Base-by-base conservation (phyloP, 2,888 invertebrate species). In the Tachina grossa region DNA sequence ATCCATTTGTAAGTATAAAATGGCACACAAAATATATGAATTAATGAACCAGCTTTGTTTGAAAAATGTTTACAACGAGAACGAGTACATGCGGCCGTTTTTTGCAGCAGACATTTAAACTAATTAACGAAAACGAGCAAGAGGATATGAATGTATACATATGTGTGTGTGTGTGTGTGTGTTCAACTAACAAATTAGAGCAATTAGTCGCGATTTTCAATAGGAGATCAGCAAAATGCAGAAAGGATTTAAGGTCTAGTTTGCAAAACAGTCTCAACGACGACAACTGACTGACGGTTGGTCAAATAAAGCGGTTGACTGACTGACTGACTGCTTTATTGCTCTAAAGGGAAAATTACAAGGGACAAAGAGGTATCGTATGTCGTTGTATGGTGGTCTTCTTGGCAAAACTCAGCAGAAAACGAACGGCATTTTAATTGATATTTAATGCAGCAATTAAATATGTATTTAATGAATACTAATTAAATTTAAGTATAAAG, bases 401-500 rank as follows among this genome's bases (percentile, higher is more conserved):
- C 78, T 74, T 49, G 43, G 72, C 66, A 53, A 22, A 55, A 39
- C 43, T 65, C 16, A 68, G 11, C 69, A 84, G 53, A 72, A 69
- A 55, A 51, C 49, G 51, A 55, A 51, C 49, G 51, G 39, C 68
- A 51, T 72, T 78, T 79, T 76, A 79, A 85, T 85, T 85, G 83
- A 72, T 80, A 41, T 79, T 85, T 80, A 85, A 85, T 83, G 66
- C 59, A 61, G 85, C 72, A 76, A 85, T 83, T 85, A 83, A 85
- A 85, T 83, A n/a, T n/a, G n/a, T n/a, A 83, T 85, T 85, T 80
- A 83, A 85, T 85, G 83, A 85, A 80, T 85, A 85, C 79, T 85
- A 85, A 83, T 85, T 83, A 83, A 85, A 83, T 80, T 41, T 53
- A 22, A 53, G 68, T 59, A 31, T 51, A 39, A 57, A 5, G 31